Base-by-base conservation (phyloP, 2,113 vertebrate species). In the Dolichallabes microphthalmus region DNA sequence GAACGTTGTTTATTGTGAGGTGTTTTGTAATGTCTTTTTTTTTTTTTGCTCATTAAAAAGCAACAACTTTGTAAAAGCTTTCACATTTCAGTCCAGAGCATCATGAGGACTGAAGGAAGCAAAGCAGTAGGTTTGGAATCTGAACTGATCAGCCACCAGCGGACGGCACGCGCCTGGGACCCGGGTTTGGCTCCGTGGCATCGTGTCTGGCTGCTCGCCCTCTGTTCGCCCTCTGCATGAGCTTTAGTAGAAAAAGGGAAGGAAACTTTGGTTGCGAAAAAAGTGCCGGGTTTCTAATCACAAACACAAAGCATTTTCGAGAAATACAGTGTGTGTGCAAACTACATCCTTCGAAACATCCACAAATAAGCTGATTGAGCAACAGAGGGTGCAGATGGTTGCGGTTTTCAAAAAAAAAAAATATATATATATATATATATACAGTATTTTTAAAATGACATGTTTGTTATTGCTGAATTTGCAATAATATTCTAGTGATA, bases 81-180 rank as follows among this genome's bases (percentile, higher is more conserved):
- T 14, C 39, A 25, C 20, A 25, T 74, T n/a, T 74, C 69, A 14
- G 25, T 15, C 45, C 22, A n/a, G 15, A 52, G 45, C 13, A 8
- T 52, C 22, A 52, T 8, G 25, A n/a, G 71, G 71, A 7, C 19
- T 22, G 20, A 14, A 64, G 60, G 22, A 60, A 50, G 27, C 78
- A 50, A 60, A 15, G 10, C 30, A 10, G 82, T 79, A 13, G 60
- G 57, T 53, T 82, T 79, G 39, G 63, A 88, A 85, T 84, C 58
- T 22, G 64, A 84, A 82, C 63, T 50, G 82, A n/a, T 27, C n/a
- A 15, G 60, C n/a, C 9, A 27, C 10, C 12, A 50, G 19, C 17
- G 30, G 15, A 35, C 0, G 13, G 19, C 66, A 68, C 2, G 5
- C 1, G 30, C 7, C 13, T 17, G 1, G 30, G 15, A 32, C 10